Evolutionary conservation across 2,888 invertebrate species (phyloP), one percentile per base, ranked within the genome.

Genomic region (Catocala sponsa): DNA sequence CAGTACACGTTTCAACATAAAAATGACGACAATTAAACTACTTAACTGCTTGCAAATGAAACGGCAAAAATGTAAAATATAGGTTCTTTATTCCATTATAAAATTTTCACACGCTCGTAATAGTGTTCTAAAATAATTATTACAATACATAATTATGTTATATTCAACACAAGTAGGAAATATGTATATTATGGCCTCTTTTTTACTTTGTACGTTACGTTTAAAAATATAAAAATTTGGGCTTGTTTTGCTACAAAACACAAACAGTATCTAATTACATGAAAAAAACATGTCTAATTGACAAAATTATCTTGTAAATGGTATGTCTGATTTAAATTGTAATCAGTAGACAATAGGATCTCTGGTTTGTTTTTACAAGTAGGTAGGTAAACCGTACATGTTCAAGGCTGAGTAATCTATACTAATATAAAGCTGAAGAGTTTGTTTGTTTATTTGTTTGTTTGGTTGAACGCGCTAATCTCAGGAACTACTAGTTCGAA

Each of bases 31-130:
- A 15, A 35, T 50, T 33, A 9, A 49, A 10, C 38, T 41, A 13
- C 12, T 12, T 44, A 25, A 44, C 44, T 12, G 11, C 58, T 43
- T 47, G 15, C 35, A 68, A 75, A 68, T 69, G 25, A 78, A 78
- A 71, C 65, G n/a, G 57, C 55, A 50, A 44, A 43, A 13, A 41
- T 58, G 33, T 44, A 56, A 63, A 67, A 63, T 68, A 15, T 72
- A 80, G 68, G 76, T 72, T 68, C 63, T 81, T 76, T 81, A 79
- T 70, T 81, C 35, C 51, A 70, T 70, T 75, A 76, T 72, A 76
- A 71, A 68, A 73, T 72, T 74, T 76, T 68, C 73, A 65, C 75
- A 78, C 74, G 68, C 63, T 54, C 64, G 68, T 68, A 72, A 70
- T 72, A 69, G 47, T 53, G 54, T 58, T 64, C 55, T 65, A 66